Conservation (phyloP, 2,888 invertebrate genomes). For the Strigamia transsilvanica region DNA sequence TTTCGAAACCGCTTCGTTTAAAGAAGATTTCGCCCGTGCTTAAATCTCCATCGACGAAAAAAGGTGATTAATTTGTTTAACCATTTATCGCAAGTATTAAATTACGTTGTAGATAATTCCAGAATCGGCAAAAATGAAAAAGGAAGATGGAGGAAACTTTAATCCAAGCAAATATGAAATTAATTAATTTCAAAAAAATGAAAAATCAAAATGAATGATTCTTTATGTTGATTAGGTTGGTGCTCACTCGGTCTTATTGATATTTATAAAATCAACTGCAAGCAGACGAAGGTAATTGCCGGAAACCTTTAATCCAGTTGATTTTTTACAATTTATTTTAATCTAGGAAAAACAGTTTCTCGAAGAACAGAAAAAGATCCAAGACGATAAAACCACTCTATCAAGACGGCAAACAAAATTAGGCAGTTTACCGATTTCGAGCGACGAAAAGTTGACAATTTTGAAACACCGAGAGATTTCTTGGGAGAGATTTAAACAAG, state of each 20-base stretch:
- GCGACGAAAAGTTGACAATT: background rate
- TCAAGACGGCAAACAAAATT: background rate
- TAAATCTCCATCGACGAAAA: background rate
- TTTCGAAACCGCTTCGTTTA: background rate
- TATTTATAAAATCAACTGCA: background rate
- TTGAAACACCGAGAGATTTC: background rate
- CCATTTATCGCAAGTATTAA: background rate
- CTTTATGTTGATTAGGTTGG: background rate
- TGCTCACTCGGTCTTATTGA: background rate
- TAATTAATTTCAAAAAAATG: background rate
- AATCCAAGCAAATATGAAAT: background rate
- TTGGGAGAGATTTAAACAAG: conserved; percentile 5
- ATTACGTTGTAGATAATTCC: background rate
- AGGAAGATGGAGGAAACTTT: background rate
- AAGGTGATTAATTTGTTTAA: background rate
- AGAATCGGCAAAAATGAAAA: background rate
- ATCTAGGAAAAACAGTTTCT: background rate
- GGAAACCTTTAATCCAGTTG: too few species aligned
- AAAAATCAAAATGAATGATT: background rate
- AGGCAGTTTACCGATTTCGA: background rate
- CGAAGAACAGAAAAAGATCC: background rate
- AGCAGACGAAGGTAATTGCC: background rate
- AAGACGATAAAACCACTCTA: background rate
- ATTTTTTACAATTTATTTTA: background rate
- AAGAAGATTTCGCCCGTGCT: background rate